Conservation (phyloP, 1,140 invertebrate species). For the Drosophila virilis region DNA sequence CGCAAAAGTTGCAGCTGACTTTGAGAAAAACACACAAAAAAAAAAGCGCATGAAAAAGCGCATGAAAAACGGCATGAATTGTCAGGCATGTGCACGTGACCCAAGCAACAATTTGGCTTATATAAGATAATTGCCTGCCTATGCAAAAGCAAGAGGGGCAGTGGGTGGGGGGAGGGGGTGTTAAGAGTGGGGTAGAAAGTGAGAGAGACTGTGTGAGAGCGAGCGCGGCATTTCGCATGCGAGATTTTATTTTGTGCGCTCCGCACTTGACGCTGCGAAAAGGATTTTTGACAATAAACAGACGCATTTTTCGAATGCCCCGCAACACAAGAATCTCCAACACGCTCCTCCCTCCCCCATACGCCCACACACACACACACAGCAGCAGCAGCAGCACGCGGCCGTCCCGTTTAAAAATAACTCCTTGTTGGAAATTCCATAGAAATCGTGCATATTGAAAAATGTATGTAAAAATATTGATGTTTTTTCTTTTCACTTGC, state of each 20-base stretch:
- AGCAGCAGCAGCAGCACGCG: background rate
- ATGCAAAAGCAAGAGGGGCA: background rate
- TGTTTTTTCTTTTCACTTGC: conserved; percentile 42
- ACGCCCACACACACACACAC: background rate
- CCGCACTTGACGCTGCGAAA: conserved; percentile 24
- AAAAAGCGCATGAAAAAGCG: too few relatives aligned
- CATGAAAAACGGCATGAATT: conserved; percentile 12
- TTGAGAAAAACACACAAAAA: background rate
- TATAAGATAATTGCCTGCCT: background rate
- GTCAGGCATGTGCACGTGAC: conserved; percentile 27
- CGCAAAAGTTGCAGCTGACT: conserved; percentile 32
- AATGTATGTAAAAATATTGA: conserved; percentile 59
- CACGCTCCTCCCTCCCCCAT: background rate
- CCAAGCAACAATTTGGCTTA: background rate
- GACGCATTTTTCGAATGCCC: conserved; percentile 23
- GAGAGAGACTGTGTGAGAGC: background rate
- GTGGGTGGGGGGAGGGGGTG: background rate
- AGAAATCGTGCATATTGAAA: conserved; percentile 57
- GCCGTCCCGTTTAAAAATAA: conserved; percentile 54
- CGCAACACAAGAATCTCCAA: background rate
- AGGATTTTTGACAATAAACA: conserved; percentile 66
- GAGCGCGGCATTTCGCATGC: background rate
- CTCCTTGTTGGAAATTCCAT: conserved; percentile 63
- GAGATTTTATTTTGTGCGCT: background rate
- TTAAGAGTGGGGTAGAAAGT: background rate